These are phyloP conservation scores for Dione vanillae DNA, from an alignment of 2,888 invertebrate species.

Conservation along the genomic window DNA sequence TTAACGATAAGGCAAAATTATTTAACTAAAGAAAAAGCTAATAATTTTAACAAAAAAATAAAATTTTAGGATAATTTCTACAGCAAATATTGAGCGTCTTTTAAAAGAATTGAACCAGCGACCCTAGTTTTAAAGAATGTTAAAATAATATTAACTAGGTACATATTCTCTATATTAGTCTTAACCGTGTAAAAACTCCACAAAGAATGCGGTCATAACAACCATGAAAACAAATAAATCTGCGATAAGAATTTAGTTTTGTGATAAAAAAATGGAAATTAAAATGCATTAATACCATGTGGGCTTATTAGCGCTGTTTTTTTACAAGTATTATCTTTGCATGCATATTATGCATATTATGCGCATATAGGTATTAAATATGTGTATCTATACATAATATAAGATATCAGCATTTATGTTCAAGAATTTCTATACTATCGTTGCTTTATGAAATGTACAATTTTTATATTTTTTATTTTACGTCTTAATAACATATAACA, in stretches of 20 bases:
- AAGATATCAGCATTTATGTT: background rate
- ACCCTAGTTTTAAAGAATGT: background rate
- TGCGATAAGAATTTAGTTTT: conserved; percentile 1
- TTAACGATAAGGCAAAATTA: too few relatives aligned
- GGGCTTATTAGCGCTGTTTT: conserved; percentile 6
- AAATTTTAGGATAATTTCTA: too few relatives aligned
- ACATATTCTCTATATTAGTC: background rate
- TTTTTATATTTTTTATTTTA: too few relatives aligned
- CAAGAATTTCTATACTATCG: background rate
- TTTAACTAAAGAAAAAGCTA: too few relatives aligned
- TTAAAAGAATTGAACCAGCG: background rate
- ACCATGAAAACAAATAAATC: conserved; percentile 15
- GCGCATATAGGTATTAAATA: background rate
- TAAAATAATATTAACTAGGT: background rate
- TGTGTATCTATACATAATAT: background rate
- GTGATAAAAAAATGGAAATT: conserved; percentile 16
- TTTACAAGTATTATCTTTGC: background rate
- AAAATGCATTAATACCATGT: conserved; percentile 1
- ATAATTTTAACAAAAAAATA: too few relatives aligned
- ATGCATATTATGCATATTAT: background rate
- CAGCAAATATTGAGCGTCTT: too few relatives aligned
- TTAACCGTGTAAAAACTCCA: background rate
- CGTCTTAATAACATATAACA: background rate
- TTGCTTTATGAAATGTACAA: too few relatives aligned
- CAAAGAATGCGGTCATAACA: conserved; percentile 20